Evolutionary conservation across 1,140 invertebrate genomes (phyloP), one percentile per base, ranked within the genome.

Genomic region (Atopsyche davidsoni): DNA sequence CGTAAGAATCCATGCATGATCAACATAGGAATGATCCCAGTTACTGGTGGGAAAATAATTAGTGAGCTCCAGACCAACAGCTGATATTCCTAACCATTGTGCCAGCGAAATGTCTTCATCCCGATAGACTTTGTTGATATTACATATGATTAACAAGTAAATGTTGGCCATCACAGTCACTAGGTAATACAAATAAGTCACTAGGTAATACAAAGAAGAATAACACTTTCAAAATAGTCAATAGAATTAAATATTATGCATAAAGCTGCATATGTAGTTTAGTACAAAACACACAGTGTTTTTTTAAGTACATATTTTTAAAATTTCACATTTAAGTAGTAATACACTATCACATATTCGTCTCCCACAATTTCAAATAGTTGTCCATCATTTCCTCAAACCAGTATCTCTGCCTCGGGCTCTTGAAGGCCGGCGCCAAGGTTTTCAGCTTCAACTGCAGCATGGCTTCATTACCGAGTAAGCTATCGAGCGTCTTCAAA

Each of bases 341-440:
- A 4, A 16, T 43, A 4, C 24, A 24, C 13, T 52, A 66, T 82
- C 78, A 82, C 82, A 87, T 84, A 61, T 92, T 92, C 55, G 84
- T 81, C 68, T 92, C 88, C 86, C 88, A 91, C 31, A 91, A 70
- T 73, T 89, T 88, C 62, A 89, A 78, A 69, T 87, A 86, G 75
- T 92, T 91, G 66, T 89, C 87, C 61, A 92, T 79, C 31, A 89
- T 85, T 73, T 91, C 86, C 47, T 85, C 79, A 68, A 89, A 91
- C 86, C 86, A 91, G 57, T 81, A 75, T 60, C 79, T 76, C 61
- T 86, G 83, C 6, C 76, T 67, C 2, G 69, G 71, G 53, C 6
- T 90, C 81, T 83, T 83, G 59, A 92, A 88, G 1, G 84, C 79
- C 1, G 85, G 80, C 22, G 81, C 78, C 43, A 92, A 69, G 34